Base-by-base conservation (phyloP, 2,888 invertebrate genomes). In the Lissocephala sabroskyi region DNA sequence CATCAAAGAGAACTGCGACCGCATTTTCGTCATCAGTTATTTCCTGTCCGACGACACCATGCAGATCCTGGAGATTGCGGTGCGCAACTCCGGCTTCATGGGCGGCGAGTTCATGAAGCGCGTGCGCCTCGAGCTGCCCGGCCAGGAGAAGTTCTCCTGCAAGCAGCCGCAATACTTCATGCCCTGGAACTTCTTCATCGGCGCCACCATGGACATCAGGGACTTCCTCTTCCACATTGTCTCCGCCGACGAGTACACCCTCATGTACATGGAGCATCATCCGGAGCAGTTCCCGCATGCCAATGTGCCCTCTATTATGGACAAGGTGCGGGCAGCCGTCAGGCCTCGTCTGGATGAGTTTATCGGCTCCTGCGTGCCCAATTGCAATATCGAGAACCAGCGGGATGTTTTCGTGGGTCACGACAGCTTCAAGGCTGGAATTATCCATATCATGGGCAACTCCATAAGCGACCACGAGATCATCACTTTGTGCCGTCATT, bases 231-330 rank as follows among this genome's bases (percentile, higher is more conserved):
- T 97, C 82, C 86, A 91, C 37, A 86, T 97, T 23, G 86, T 89
- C 0, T 90, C 90, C 2, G 95, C 95, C 1, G 97, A 97, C 80
- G 92, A 94, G 75, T 97, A 93, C 79, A 93, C 94, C 0, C 84
- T 96, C 33, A 88, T 91, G 44, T 97, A 94, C 75, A 92, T 96
- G 95, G 96, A 97, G 82, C 79, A 90, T 9, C 87, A 95, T 81
- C 86, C 89, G 41, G 85, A 88, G 40, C 88, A 93, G 87, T 95
- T 94, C 81, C 90, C 90, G 0, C 89, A 90, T 84, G 88, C 93
- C 1, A 91, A 94, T 73, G 86, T 91, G 10, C 87, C 89, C 17
- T 62, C 89, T n/a, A 92, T 94, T 53, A 88, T 94, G 89, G 87
- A 88, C 32, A 93, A 94, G 84, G 86, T 95, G 7, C 87, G 91